phyloP scores from a whole-genome alignment of 2,888 invertebrate genomes.

The Brachypalpus laphriformis region DNA sequence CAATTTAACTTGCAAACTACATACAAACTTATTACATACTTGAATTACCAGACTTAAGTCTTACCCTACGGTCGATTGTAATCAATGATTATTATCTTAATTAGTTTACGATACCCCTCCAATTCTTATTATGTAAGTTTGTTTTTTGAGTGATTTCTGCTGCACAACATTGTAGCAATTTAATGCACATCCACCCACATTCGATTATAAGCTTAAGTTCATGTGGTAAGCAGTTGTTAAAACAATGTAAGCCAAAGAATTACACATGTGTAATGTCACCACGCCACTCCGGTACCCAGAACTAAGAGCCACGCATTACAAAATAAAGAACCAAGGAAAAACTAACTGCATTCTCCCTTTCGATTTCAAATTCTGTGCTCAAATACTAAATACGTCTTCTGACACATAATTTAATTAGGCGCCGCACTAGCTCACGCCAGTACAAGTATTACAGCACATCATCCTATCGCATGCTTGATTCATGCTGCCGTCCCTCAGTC shows the following conservation, averaged over 20 bases:
- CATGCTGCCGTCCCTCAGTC: slow-evolving; percentile 18
- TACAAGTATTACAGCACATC: slow-evolving; percentile 26
- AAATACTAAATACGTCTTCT: slow-evolving; percentile 2
- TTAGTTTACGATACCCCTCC: too few relatives aligned
- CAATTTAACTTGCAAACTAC: too few relatives aligned
- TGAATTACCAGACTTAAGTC: too few relatives aligned
- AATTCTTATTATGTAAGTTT: not conserved
- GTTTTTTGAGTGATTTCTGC: too few relatives aligned
- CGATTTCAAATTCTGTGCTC: not conserved
- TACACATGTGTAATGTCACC: not conserved
- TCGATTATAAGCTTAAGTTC: not conserved
- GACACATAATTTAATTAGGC: slow-evolving; percentile 51
- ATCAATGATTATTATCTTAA: too few relatives aligned
- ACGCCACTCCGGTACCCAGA: not conserved
- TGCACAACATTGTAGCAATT: not conserved
- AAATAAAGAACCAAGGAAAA: not conserved
- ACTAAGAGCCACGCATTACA: not conserved
- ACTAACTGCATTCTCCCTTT: not conserved
- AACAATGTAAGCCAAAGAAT: slow-evolving; percentile 12
- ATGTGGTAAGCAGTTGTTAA: not conserved
- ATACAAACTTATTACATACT: too few relatives aligned
- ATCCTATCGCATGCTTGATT: slow-evolving; percentile 35
- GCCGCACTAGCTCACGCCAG: slow-evolving; percentile 37
- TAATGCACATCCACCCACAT: not conserved
- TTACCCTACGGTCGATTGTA: too few relatives aligned